These are phyloP conservation scores for Drosophila putrida DNA, from an alignment of 2,888 invertebrate species.

Conservation along the genomic window DNA sequence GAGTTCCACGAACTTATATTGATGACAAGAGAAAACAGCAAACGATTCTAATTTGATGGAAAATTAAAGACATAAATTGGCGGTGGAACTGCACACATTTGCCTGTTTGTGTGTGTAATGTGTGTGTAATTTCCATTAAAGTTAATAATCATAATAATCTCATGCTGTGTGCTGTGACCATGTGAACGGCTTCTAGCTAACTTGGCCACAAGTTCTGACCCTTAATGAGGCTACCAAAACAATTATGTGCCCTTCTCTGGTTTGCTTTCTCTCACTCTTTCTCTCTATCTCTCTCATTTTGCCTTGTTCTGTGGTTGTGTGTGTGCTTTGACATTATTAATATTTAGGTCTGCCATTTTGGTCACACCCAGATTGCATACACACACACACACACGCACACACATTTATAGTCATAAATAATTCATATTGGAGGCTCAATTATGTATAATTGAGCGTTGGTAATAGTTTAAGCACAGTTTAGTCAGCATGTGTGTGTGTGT, in stretches of 20 bases:
- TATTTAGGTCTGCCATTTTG: conserved; percentile 58
- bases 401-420: conserved; percentile 43
- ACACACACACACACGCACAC: background rate
- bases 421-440: conserved; percentile 58
- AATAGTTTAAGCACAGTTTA: conserved; percentile 64
- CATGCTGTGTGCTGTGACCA: conserved; percentile 48
- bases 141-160: conserved; percentile 59
- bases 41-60: conserved; percentile 21
- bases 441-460: conserved; percentile 64
- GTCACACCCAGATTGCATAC: conserved; percentile 13
- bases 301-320: conserved; percentile 7
- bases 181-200: conserved; percentile 27
- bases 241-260: conserved; percentile 41
- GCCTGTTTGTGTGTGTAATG: background rate
- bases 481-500: conserved; percentile 21
- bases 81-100: conserved; percentile 3
- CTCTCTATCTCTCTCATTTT: background rate
- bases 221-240: conserved; percentile 64
- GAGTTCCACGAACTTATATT: background rate
- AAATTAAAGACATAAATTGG: conserved; percentile 26
- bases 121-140: conserved; percentile 43
- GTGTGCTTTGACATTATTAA: conserved; percentile 57
- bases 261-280: background rate
- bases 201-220: conserved; percentile 40
- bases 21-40: background rate